These are phyloP conservation scores for Dicerorhinus sumatrensis DNA, from an alignment of 2,113 vertebrate genomes.

Conservation along the genomic window DNA sequence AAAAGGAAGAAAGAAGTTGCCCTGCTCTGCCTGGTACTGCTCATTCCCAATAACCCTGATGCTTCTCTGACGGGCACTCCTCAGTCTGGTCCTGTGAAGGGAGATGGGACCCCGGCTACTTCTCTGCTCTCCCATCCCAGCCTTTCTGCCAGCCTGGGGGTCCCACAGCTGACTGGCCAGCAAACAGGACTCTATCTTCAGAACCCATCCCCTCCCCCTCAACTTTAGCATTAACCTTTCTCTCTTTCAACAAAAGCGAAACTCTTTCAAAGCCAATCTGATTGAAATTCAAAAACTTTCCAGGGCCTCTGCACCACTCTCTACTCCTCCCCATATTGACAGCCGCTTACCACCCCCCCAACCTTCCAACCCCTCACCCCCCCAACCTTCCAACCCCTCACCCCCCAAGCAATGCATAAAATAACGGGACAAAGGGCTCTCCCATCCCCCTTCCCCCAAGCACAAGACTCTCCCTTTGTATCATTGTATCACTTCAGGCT, in stretches of 20 bases:
- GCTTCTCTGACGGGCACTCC: not conserved
- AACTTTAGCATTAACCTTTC: slow-evolving; percentile 84
- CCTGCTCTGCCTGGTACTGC: not conserved
- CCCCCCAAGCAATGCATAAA: slow-evolving; percentile 87
- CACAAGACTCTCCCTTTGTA: slow-evolving; percentile 84
- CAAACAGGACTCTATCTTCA: slow-evolving; percentile 73
- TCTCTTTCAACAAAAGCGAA: slow-evolving; percentile 87
- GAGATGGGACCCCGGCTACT: not conserved
- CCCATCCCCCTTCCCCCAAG: slow-evolving; percentile 80
- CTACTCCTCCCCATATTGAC: slow-evolving; percentile 87
- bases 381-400: slow-evolving; percentile 81
- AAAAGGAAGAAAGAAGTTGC: slow-evolving; percentile 18
- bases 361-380: slow-evolving; percentile 81
- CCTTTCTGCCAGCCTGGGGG: slow-evolving; percentile 72
- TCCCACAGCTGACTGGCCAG: slow-evolving; percentile 72
- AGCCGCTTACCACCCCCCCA: slow-evolving; percentile 74
- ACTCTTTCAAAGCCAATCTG: slow-evolving; percentile 90
- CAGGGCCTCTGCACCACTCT: slow-evolving; percentile 82
- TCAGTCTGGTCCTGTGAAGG: not conserved
- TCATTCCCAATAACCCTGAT: not conserved
- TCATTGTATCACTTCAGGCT: slow-evolving; percentile 81
- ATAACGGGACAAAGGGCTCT: slow-evolving; percentile 86
- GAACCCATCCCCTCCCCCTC: slow-evolving; percentile 82
- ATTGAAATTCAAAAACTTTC: slow-evolving; percentile 91
- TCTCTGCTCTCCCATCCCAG: slow-evolving; percentile 55